phyloP scores from a whole-genome alignment of 2,888 invertebrate genomes.

The Idaea aversata region DNA sequence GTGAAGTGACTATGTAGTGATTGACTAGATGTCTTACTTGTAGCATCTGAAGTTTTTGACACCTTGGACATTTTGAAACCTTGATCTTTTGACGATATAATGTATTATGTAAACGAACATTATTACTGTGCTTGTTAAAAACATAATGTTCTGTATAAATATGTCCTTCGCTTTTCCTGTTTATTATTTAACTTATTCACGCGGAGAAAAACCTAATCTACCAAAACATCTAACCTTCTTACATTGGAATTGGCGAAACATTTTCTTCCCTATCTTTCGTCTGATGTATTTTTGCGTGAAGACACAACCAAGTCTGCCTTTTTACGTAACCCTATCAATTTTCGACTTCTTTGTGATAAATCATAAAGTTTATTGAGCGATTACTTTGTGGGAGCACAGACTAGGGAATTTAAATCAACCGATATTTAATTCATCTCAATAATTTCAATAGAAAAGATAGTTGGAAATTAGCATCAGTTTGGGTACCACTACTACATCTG shows the following conservation, averaged over 20 bases:
- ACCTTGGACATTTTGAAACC: no score
- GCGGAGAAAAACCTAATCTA: slow-evolving; percentile 18
- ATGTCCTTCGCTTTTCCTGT: background rate
- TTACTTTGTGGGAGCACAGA: background rate
- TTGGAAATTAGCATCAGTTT: no score
- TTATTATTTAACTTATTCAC: background rate
- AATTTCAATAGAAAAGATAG: background rate
- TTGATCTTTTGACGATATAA: no score
- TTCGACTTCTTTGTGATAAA: slow-evolving; percentile 17
- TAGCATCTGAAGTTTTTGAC: no score
- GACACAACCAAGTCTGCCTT: slow-evolving; percentile 13
- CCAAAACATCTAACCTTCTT: slow-evolving; percentile 16
- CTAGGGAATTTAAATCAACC: background rate
- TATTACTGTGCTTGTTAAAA: no score
- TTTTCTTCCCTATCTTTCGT: slow-evolving; percentile 16
- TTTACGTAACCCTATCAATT: slow-evolving; percentile 10
- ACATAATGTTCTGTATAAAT: no score
- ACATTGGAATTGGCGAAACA: slow-evolving; percentile 28
- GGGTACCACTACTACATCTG: no score
- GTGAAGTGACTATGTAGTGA: no score
- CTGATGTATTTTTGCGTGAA: slow-evolving; percentile 18
- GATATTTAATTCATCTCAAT: background rate
- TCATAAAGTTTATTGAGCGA: slow-evolving; percentile 14
- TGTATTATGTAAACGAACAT: no score
- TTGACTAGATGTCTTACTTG: no score